These are phyloP conservation scores for Eurystomus gularis DNA, from an alignment of 2,113 vertebrate species.

Conservation along the genomic window DNA sequence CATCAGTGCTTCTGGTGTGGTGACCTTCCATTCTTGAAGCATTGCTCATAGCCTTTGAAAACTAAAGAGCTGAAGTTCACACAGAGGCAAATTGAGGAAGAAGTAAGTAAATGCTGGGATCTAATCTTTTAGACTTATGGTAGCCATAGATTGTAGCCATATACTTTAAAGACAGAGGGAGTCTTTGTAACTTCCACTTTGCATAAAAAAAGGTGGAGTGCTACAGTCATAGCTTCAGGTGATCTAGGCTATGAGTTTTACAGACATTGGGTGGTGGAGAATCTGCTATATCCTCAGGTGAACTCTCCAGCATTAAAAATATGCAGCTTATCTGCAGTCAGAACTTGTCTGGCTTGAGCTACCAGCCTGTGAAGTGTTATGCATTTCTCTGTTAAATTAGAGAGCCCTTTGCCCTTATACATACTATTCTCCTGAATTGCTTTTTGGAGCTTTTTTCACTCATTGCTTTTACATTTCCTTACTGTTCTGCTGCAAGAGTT, in stretches of 20 bases:
- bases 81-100: neutral
- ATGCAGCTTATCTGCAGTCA: slow-evolving; percentile 34
- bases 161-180: neutral
- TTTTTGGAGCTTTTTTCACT: neutral
- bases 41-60: fast-evolving
- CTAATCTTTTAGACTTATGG: neutral
- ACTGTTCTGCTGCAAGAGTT: neutral
- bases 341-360: slow-evolving; percentile 32
- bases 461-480: slow-evolving; percentile 11
- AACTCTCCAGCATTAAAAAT: slow-evolving; percentile 17
- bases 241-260: neutral
- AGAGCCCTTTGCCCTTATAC: slow-evolving; percentile 28
- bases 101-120: neutral
- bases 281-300: neutral
- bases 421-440: neutral
- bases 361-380: slow-evolving; percentile 24
- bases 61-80: neutral
- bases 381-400: slow-evolving; percentile 43
- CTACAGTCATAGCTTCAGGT: neutral
- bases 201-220: neutral
- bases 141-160: neutral
- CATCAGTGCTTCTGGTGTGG: neutral
- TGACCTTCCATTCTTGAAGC: neutral
- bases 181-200: neutral
- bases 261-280: neutral